phyloP scores from a whole-genome alignment of 2,888 invertebrate species.

The Pollenia amentaria region DNA sequence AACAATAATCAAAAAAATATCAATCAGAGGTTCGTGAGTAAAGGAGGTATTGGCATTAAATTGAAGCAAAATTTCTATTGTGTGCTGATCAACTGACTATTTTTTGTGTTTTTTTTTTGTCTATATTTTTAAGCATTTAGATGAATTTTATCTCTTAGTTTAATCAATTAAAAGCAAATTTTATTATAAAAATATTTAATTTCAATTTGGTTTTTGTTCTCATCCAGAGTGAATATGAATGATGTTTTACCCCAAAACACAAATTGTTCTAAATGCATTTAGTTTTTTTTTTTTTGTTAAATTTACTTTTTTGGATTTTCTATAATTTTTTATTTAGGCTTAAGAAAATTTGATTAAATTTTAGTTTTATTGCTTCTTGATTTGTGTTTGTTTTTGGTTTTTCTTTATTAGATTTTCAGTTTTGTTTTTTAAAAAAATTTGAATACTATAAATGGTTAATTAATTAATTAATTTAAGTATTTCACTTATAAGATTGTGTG shows the following conservation, averaged over 20 bases:
- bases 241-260: conserved; percentile 33
- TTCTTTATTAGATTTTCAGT: conserved; percentile 30
- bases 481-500: conserved; percentile 17
- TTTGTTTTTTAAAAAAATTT: conserved; percentile 50
- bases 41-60: neutral
- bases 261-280: conserved; percentile 70
- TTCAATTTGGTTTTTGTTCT: conserved; percentile 36
- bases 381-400: conserved; percentile 50
- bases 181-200: conserved; percentile 63
- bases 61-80: conserved; percentile 53
- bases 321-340: conserved; percentile 39
- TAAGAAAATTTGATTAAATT: conserved; percentile 57
- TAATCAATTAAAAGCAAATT: conserved; percentile 51
- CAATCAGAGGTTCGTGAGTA: neutral
- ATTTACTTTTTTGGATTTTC: conserved; percentile 19
- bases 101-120: conserved; percentile 8
- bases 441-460: conserved; percentile 63
- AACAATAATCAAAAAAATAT: neutral
- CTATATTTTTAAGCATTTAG: conserved; percentile 48
- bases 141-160: conserved; percentile 30
- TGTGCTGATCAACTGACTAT: conserved; percentile 41
- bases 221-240: neutral
- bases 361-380: conserved; percentile 65
- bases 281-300: conserved; percentile 53
- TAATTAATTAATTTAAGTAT: conserved; percentile 40